Evolutionary conservation across 2,797 vertebrate species (phyloP).

Genomic region (Orestias chungarensis): DNA sequence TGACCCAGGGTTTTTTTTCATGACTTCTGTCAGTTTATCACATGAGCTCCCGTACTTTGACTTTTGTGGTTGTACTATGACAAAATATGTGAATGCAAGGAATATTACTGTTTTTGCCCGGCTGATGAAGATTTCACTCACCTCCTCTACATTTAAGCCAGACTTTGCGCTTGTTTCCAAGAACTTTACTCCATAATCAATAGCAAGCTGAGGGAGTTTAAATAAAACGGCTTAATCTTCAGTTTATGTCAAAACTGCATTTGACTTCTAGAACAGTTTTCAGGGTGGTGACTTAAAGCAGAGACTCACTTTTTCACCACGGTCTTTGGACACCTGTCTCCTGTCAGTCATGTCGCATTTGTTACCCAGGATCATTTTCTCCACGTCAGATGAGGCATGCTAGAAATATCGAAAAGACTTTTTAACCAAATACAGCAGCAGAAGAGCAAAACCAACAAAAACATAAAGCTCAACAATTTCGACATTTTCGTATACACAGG

Average conservation of each 20-base stretch:
- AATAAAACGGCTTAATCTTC: not conserved
- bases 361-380: conserved; percentile 98
- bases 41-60: not conserved
- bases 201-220: conserved; percentile 86
- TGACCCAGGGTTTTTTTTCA: not conserved
- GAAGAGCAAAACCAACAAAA: not conserved
- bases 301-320: conserved; percentile 92
- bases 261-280: not conserved
- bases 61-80: not conserved
- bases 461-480: not conserved
- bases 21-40: not conserved
- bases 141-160: conserved; percentile 96
- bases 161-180: conserved; percentile 99
- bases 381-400: conserved; percentile 98
- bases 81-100: not conserved
- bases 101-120: not conserved
- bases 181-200: conserved; percentile 98
- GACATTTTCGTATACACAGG: not conserved
- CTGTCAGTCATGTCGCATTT: conserved; percentile 99
- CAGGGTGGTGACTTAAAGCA: not conserved
- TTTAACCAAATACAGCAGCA: not conserved
- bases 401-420: conserved; percentile 57
- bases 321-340: conserved; percentile 98
- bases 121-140: conserved; percentile 59
- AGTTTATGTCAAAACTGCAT: conserved; percentile 2